phyloP scores from a whole-genome alignment of 2,797 vertebrate species.

The Gastrophryne carolinensis region DNA sequence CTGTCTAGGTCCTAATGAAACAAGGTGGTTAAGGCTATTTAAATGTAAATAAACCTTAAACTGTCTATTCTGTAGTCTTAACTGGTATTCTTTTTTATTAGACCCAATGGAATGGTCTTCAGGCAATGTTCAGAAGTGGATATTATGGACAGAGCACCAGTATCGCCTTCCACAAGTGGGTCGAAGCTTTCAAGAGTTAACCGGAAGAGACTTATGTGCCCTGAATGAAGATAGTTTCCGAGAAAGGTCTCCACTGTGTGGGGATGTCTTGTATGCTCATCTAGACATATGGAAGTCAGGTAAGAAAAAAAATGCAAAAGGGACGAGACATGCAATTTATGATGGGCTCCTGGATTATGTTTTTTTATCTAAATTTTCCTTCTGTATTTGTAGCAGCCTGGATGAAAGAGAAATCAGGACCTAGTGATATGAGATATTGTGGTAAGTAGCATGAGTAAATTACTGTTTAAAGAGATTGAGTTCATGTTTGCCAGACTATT shows the following conservation, averaged over 20 bases:
- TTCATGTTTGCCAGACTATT: too few relatives aligned
- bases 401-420: conserved; percentile 89
- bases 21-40: too few relatives aligned
- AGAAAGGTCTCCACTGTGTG: conserved; percentile 84
- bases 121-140: conserved; percentile 94
- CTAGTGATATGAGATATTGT: conserved; percentile 68
- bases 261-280: conserved; percentile 90
- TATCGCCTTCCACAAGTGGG: conserved; percentile 89
- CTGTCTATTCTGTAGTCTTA: too few relatives aligned
- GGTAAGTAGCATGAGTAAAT: too few relatives aligned
- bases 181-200: conserved; percentile 89
- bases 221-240: conserved; percentile 94
- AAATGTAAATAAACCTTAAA: too few relatives aligned
- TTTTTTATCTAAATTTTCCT: conserved; percentile 21
- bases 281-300: conserved; percentile 98
- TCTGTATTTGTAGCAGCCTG: conserved; percentile 80
- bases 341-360: background rate
- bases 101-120: conserved; percentile 91
- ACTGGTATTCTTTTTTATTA: conserved; percentile 52
- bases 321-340: background rate
- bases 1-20: too few relatives aligned
- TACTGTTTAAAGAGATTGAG: too few relatives aligned
- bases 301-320: conserved; percentile 54
- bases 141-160: conserved; percentile 96
- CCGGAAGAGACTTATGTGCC: conserved; percentile 87